Evolutionary conservation across 2,888 invertebrate genomes (phyloP).

Genomic region (Trissolcus japonicus): DNA sequence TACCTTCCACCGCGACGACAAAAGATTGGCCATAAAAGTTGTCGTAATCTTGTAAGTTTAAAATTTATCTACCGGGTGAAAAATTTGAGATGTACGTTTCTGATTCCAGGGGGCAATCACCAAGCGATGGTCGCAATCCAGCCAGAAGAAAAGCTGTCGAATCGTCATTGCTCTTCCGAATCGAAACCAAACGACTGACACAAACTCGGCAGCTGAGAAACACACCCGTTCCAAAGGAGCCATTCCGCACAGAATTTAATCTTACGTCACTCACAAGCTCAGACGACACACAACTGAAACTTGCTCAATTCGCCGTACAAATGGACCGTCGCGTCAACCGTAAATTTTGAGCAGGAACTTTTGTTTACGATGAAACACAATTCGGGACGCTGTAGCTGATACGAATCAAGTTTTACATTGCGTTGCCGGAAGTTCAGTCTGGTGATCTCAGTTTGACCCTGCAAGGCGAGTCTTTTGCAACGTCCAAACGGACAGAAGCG

Average conservation of each 20-base stretch:
- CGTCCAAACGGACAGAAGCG: conserved; percentile 5
- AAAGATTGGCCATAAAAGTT: too few species aligned
- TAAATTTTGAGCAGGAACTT: too few species aligned
- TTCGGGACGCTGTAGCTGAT: neutral
- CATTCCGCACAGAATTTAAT: too few species aligned
- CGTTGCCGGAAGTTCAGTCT: neutral
- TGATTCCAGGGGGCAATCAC: conserved; percentile 5
- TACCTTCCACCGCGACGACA: too few species aligned
- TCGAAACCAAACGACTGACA: neutral
- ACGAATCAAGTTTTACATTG: neutral
- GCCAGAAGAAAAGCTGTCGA: neutral
- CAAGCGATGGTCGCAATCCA: conserved; percentile 12
- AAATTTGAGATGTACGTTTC: neutral
- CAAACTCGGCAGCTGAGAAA: conserved; percentile 20
- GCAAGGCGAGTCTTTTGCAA: neutral
- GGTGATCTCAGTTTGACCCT: neutral
- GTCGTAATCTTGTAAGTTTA: too few species aligned
- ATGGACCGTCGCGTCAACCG: too few species aligned
- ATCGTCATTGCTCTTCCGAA: neutral
- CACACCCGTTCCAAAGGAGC: neutral
- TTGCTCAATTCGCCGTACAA: conserved; percentile 19
- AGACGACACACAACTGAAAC: neutral
- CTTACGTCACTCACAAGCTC: too few species aligned
- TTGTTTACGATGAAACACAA: too few species aligned
- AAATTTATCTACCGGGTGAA: neutral